Evolutionary conservation across 2,797 vertebrate genomes (phyloP).

Genomic region (Onychomys leucogaster): DNA sequence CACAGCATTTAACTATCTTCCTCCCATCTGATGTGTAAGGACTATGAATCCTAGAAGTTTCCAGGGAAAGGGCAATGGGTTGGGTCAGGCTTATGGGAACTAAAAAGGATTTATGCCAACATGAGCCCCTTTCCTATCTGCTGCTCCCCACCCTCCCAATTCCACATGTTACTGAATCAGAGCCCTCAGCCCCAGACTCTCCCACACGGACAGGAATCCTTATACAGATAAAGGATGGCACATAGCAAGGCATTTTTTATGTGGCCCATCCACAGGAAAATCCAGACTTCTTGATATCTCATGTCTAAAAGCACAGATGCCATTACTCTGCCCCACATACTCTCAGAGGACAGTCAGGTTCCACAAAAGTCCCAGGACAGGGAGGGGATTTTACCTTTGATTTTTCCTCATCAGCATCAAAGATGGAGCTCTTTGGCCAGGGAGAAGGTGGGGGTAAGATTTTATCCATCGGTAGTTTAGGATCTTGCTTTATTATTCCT

Average conservation of each 20-base stretch:
- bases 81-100: not conserved
- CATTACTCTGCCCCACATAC: not conserved
- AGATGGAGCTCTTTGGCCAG: slow-evolving; percentile 91
- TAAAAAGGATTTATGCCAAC: not conserved
- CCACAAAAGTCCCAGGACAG: not conserved
- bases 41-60: not conserved
- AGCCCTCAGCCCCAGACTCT: not conserved
- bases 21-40: not conserved
- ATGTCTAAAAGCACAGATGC: not conserved
- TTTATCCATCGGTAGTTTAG: slow-evolving; percentile 89
- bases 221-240: not conserved
- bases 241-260: not conserved
- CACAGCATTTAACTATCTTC: not conserved
- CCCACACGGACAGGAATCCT: not conserved
- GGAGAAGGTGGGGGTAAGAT: slow-evolving; percentile 92
- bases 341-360: not conserved
- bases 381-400: slow-evolving; percentile 88
- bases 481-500: slow-evolving; percentile 95
- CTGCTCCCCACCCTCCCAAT: not conserved
- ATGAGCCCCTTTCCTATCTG: not conserved
- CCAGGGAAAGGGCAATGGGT: not conserved
- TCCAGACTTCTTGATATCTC: not conserved
- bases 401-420: slow-evolving; percentile 94
- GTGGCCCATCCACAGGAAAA: not conserved
- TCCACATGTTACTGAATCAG: not conserved